phyloP scores from a whole-genome alignment of 2,797 vertebrate genomes.

The Bradypodion pumilum region DNA sequence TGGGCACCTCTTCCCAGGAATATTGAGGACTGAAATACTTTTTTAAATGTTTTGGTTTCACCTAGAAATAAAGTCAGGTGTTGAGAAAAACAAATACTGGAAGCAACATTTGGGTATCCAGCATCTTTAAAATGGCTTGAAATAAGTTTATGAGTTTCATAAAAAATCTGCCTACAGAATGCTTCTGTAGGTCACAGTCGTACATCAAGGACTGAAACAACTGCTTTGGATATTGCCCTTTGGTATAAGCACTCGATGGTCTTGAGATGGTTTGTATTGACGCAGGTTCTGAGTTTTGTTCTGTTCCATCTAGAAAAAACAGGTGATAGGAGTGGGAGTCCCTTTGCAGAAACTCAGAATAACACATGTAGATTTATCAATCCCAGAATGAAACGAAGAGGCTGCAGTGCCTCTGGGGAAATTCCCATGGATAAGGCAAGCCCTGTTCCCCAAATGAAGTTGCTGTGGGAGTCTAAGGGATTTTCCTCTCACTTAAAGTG shows the following conservation, averaged over 20 bases:
- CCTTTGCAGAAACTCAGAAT: neutral
- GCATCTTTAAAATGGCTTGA: neutral
- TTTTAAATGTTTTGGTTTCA: neutral
- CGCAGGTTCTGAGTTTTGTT: neutral
- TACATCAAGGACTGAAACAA: neutral
- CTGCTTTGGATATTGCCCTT: slow-evolving; percentile 3
- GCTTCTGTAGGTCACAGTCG: neutral
- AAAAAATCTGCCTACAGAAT: neutral
- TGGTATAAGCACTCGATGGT: neutral
- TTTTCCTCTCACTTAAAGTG: too few species aligned
- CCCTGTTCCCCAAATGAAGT: neutral
- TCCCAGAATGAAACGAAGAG: neutral
- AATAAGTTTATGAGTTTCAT: neutral
- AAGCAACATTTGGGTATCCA: neutral
- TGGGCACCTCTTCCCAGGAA: neutral
- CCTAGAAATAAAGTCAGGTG: neutral
- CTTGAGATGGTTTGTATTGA: neutral
- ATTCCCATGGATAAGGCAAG: neutral
- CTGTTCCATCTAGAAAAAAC: neutral
- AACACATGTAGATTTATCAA: neutral
- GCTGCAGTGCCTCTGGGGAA: neutral
- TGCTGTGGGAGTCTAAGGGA: too few species aligned
- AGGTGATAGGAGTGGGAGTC: neutral
- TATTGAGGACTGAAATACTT: neutral
- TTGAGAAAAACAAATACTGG: neutral